Base-by-base conservation (phyloP, 1,140 invertebrate genomes). In the Oryzaephilus surinamensis region DNA sequence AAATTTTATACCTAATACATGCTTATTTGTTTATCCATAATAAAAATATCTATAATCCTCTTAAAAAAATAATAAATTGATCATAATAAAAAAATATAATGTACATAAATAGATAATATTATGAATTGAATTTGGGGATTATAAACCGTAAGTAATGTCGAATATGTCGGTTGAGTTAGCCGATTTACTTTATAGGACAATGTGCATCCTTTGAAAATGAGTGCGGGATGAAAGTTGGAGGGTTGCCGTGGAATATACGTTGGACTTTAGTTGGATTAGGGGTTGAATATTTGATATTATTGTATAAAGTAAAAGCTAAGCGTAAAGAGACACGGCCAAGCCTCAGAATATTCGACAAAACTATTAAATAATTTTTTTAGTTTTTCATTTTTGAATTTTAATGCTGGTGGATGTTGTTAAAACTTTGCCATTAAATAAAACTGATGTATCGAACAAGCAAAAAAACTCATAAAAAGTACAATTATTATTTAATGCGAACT, bases 231-330 rank as follows among this genome's bases (percentile, higher is more conserved):
- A 36, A 36, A 26, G 24, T 26, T 21, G 34, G 34, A 27, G 15
- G 16, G 19, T 16, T 16, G 24, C 18, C 16, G 17, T n/a, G 28
- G 26, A 17, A 20, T 29, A 40, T 24, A 37, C 24, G 33, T 14
- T 26, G 34, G 41, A 43, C 28, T 43, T 43, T 37, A 29, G 34
- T 27, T n/a, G 41, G 41, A 43, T 43, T 43, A 43, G 34, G 35
- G 34, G 41, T 20, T 43, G 41, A 43, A 43, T 43, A 43, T 43
- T 43, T 43, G 41, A 43, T 43, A 17, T 16, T 36, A 15, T 10
- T 21, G 34, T 17, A 14, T 19, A 19, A n/a, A 33, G 31, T 11
- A 16, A 21, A 33, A 19, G 21, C 21, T 33, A 33, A 19, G 31
- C 31, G 21, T 19, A 10, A 33, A 19, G 21, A 21, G 16, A 11